These are phyloP conservation scores for Archivesica marissinica DNA, from an alignment of 1,140 invertebrate species.

Conservation along the genomic window DNA sequence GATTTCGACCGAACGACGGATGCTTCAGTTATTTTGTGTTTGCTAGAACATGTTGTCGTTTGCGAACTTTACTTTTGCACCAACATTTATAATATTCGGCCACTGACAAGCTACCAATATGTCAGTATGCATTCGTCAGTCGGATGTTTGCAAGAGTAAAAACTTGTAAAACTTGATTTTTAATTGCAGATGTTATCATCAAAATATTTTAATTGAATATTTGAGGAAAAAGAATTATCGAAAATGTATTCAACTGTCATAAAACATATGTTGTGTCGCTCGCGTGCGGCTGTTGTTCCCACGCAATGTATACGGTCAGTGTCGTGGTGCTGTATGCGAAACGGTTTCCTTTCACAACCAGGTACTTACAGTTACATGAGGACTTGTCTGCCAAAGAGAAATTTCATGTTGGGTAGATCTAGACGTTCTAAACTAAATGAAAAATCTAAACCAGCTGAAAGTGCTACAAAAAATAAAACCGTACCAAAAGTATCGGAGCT, in stretches of 20 bases:
- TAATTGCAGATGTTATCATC: too few species aligned
- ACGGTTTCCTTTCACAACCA: not conserved
- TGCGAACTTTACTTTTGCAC: too few species aligned
- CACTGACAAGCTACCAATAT: too few species aligned
- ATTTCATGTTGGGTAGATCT: not conserved
- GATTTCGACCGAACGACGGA: too few species aligned
- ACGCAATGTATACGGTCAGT: not conserved
- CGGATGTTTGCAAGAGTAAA: too few species aligned
- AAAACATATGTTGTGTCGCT: not conserved
- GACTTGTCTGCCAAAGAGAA: not conserved
- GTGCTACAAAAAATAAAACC: not conserved
- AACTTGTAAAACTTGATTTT: too few species aligned
- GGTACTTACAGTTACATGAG: not conserved
- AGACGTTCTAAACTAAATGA: not conserved
- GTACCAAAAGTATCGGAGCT: conserved; percentile 68
- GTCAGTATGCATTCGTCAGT: too few species aligned
- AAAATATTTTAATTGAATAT: too few species aligned
- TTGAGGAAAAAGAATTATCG: not conserved
- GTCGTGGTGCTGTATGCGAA: not conserved
- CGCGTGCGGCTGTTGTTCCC: not conserved
- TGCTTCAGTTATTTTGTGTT: too few species aligned
- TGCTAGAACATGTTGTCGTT: too few species aligned
- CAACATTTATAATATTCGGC: too few species aligned
- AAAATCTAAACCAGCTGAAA: not conserved
- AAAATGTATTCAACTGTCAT: not conserved